phyloP scores from a whole-genome alignment of 2,113 vertebrate genomes.

The Cricetomys ansorgei region DNA sequence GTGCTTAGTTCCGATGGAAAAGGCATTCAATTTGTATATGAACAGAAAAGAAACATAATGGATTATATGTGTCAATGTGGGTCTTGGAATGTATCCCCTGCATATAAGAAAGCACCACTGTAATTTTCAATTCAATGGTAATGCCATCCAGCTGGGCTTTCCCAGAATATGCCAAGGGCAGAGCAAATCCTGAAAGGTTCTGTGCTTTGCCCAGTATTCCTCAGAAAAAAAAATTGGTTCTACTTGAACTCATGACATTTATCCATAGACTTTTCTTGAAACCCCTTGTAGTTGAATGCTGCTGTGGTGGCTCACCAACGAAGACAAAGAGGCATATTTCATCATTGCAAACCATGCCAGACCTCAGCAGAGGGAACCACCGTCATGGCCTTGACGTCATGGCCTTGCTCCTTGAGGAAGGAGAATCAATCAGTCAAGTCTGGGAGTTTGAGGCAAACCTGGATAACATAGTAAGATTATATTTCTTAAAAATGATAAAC shows the following conservation, averaged over 20 bases:
- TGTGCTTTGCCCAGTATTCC: constrained; percentile 37
- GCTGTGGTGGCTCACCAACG: too few relatives aligned
- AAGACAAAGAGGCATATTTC: too few relatives aligned
- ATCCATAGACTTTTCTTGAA: constrained; percentile 58
- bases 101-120: too few relatives aligned
- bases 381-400: too few relatives aligned
- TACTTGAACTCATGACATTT: constrained; percentile 47
- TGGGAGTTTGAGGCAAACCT: neutral
- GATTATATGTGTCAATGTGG: neutral
- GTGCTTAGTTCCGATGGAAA: neutral
- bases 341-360: too few relatives aligned
- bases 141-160: neutral
- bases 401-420: too few relatives aligned
- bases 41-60: neutral
- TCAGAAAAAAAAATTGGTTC: constrained; percentile 49
- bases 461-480: neutral
- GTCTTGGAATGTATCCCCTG: neutral
- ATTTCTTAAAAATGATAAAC: neutral
- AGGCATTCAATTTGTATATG: neutral
- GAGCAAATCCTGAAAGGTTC: constrained; percentile 34
- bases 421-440: neutral
- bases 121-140: neutral
- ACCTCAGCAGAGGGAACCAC: too few relatives aligned
- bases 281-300: neutral
- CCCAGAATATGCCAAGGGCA: neutral